Evolutionary conservation across 2,888 invertebrate species (phyloP), one percentile per base, ranked within the genome.

Genomic region (Acrobeloides nanus): DNA sequence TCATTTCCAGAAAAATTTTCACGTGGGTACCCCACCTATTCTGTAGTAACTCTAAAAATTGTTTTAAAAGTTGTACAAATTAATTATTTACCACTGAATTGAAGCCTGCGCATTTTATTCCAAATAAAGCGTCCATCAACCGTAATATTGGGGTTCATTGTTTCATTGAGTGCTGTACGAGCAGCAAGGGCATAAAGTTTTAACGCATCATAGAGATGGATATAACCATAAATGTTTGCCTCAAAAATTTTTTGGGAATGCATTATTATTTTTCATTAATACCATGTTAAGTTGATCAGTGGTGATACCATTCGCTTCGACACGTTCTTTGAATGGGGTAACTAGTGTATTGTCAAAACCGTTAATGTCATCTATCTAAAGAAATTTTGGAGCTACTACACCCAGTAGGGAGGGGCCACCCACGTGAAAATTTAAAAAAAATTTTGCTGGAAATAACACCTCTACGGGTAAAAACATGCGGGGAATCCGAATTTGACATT

Each of bases 341-440:
- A 66, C 57, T 18, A 68, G 46, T 2, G 66, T 56, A 47, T 66
- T 56, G 49, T 68, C 66, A 45, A 68, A 68, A 7, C 68, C 68
- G 40, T 66, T 68, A n/a, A 62, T 59, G 47, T 68, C 68, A 43
- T 68, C 68, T 24, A 68, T 57, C 61, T 46, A 34, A 44, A 23
- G 8, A 12, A 18, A 15, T 20, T 7, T 5, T 8, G 31, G n/a
- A n/a, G 10, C 10, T n/a, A 29, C 10, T 29, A n/a, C 31, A 29
- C n/a, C 10, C n/a, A 10, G 31, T 29, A 29, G n/a, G n/a, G n/a
- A n/a, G n/a, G n/a, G n/a, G n/a, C n/a, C n/a, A n/a, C n/a, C n/a
- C n/a, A n/a, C n/a, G n/a, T n/a, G n/a, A n/a, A n/a, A n/a, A n/a
- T n/a, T n/a, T n/a, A n/a, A n/a, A n/a, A n/a, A n/a, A n/a, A n/a